phyloP scores from a whole-genome alignment of 2,113 vertebrate genomes.

The Mixornis gularis region DNA sequence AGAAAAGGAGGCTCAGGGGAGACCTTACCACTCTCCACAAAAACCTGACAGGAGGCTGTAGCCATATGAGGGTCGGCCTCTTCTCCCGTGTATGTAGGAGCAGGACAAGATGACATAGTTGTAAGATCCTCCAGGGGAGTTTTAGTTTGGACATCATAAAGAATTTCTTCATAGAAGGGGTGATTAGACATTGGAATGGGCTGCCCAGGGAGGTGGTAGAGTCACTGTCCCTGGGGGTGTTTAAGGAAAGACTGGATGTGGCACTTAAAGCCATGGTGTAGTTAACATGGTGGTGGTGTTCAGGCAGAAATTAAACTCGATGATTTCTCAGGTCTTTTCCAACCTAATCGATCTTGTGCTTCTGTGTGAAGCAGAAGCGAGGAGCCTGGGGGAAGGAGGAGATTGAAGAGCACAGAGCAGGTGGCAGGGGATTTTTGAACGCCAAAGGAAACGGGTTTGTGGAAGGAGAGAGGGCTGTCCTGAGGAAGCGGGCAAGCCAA shows the following conservation, averaged over 20 bases:
- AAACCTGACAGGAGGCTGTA: not conserved
- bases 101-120: fast-evolving
- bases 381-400: too few species aligned
- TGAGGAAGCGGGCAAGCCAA: too few species aligned
- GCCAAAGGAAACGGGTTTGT: too few species aligned
- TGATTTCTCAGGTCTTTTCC: not conserved
- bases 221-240: too few species aligned
- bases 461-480: too few species aligned
- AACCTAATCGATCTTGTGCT: not conserved
- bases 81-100: not conserved
- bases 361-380: not conserved
- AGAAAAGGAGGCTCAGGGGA: not conserved
- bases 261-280: not conserved
- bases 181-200: not conserved
- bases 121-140: fast-evolving
- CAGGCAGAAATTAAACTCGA: not conserved
- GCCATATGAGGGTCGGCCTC: not conserved
- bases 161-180: not conserved
- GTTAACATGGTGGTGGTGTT: not conserved
- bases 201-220: not conserved
- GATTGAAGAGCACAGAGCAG: not conserved
- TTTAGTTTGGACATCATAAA: not conserved
- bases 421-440: not conserved
- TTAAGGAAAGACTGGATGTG: too few species aligned
- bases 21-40: not conserved